Conservation (phyloP, 2,888 invertebrate genomes). For the Pilophorus perplexus region DNA sequence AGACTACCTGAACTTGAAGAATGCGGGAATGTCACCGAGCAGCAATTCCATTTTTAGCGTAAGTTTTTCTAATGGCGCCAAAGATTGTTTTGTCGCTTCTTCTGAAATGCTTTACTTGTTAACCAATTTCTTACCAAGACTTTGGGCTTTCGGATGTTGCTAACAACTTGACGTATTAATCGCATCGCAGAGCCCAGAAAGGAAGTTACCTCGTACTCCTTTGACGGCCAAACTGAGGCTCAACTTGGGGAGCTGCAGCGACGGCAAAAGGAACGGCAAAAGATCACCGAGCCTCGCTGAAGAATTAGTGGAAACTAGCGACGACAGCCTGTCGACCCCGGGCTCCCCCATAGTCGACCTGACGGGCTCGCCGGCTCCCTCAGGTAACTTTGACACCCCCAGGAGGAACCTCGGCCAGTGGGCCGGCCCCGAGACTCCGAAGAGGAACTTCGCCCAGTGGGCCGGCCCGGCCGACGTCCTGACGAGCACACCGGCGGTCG, state of each 20-base stretch:
- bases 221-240: slow-evolving; percentile 28
- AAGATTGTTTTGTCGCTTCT: background rate
- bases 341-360: no score
- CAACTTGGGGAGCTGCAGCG: slow-evolving; percentile 35
- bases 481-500: slow-evolving; percentile 47
- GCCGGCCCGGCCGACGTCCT: slow-evolving; percentile 34
- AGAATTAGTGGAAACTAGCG: slow-evolving; percentile 6
- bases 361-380: slow-evolving; percentile 12
- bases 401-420: no score
- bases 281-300: slow-evolving; percentile 29
- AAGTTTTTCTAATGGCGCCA: background rate
- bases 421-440: no score
- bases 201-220: slow-evolving; percentile 31
- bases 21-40: slow-evolving; percentile 39
- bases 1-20: slow-evolving; percentile 44
- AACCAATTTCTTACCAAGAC: no score
- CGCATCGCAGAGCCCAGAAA: slow-evolving; percentile 28
- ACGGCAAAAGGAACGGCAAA: slow-evolving; percentile 2
- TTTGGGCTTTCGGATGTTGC: no score
- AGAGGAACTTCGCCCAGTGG: no score
- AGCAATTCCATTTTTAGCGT: slow-evolving; percentile 15
- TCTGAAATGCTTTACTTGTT: background rate
- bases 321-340: slow-evolving; percentile 24
- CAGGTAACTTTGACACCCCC: slow-evolving; percentile 29
- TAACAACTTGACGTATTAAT: background rate